These are phyloP conservation scores for Cyrtorhinus lividipennis DNA, from an alignment of 1,140 invertebrate genomes.

Conservation along the genomic window DNA sequence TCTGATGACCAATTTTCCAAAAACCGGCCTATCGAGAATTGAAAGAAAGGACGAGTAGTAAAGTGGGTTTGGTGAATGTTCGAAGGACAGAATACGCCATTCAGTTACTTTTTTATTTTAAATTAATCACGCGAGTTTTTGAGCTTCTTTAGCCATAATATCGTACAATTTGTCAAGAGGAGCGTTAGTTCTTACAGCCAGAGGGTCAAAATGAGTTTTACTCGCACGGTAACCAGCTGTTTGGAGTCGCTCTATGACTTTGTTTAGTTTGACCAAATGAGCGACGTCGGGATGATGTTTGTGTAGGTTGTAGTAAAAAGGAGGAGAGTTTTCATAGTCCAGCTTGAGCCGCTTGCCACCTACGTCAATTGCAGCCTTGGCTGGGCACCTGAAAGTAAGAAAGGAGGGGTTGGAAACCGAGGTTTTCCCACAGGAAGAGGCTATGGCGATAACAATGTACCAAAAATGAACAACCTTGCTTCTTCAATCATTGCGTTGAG, in stretches of 20 bases:
- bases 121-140: too few relatives aligned
- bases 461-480: too few relatives aligned
- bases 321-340: constrained; percentile 17
- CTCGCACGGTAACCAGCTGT: constrained; percentile 28
- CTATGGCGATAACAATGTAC: too few relatives aligned
- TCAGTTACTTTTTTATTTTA: too few relatives aligned
- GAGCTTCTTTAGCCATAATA: not conserved
- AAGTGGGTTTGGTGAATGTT: too few relatives aligned
- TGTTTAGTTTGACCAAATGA: constrained; percentile 28
- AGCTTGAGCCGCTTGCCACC: not conserved
- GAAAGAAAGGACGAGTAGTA: too few relatives aligned
- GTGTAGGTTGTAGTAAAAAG: constrained; percentile 31
- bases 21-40: too few relatives aligned
- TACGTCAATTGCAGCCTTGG: not conserved
- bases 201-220: constrained; percentile 31
- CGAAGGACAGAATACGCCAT: too few relatives aligned
- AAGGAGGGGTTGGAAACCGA: not conserved
- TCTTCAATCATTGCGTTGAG: constrained; percentile 14
- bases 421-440: too few relatives aligned
- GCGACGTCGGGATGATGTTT: constrained; percentile 27
- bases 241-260: constrained; percentile 27
- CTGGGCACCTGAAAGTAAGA: constrained; percentile 17
- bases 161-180: constrained; percentile 13
- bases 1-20: too few relatives aligned
- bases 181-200: constrained; percentile 30